These are phyloP conservation scores for Hycleus cichorii DNA, from an alignment of 1,140 invertebrate genomes.

Conservation along the genomic window DNA sequence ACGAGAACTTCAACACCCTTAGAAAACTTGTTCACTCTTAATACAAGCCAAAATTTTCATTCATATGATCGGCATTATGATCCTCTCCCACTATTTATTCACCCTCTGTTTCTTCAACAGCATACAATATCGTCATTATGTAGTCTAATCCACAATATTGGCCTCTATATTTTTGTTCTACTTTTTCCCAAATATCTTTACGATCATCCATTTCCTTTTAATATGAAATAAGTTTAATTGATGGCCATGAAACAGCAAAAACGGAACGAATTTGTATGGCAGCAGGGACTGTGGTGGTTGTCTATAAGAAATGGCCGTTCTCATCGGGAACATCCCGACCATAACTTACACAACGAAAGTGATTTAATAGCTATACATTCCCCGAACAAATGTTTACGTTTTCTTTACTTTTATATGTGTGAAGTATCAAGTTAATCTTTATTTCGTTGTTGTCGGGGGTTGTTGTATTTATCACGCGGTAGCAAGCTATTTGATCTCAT, in stretches of 20 bases:
- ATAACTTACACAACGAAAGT: constrained; percentile 22
- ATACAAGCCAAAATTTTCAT: not conserved
- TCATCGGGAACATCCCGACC: constrained; percentile 4
- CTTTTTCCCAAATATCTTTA: too few relatives aligned
- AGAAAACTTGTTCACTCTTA: too few relatives aligned
- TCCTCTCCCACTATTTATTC: not conserved
- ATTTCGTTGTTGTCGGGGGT: constrained; percentile 6
- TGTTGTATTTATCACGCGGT: not conserved
- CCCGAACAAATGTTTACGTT: constrained; percentile 24
- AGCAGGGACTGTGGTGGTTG: not conserved
- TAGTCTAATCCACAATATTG: not conserved
- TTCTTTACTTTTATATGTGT: constrained; percentile 18
- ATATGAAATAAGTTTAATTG: not conserved
- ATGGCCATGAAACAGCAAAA: not conserved
- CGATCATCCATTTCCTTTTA: not conserved
- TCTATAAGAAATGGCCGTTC: constrained; percentile 12
- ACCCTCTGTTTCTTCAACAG: not conserved
- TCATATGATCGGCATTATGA: not conserved
- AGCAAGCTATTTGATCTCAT: too few relatives aligned
- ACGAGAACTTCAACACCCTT: too few relatives aligned
- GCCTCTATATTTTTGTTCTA: too few relatives aligned
- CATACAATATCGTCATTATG: constrained; percentile 2
- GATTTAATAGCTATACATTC: constrained; percentile 24
- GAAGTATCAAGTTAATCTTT: constrained; percentile 20
- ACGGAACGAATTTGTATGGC: constrained; percentile 17